These are phyloP conservation scores for Carposina sasakii DNA, from an alignment of 1,140 invertebrate species.

Conservation along the genomic window DNA sequence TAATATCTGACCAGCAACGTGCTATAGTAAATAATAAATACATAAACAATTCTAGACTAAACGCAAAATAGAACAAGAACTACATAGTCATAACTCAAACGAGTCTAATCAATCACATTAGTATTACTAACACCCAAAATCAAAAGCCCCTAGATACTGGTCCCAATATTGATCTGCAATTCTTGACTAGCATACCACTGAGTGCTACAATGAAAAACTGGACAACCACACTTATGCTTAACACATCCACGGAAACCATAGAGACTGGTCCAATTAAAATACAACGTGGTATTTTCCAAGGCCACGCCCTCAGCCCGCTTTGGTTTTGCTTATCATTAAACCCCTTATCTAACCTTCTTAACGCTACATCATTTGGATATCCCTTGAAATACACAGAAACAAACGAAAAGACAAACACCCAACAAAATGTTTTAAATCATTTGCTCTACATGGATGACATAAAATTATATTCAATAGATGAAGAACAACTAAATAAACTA, in stretches of 20 bases:
- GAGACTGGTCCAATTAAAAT: conserved; percentile 2
- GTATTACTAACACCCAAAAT: no score
- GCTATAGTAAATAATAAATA: no score
- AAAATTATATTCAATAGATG: conserved; percentile 6
- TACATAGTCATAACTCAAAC: no score
- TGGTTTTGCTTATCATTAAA: background rate
- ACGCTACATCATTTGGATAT: background rate
- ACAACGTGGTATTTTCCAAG: conserved; percentile 6
- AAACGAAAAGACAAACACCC: background rate
- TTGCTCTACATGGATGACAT: conserved; percentile 7
- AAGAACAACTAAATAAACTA: background rate
- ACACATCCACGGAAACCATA: background rate
- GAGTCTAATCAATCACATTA: no score
- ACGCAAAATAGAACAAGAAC: no score
- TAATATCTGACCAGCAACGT: no score
- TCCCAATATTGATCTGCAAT: no score
- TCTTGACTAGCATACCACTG: background rate
- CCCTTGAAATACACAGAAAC: background rate
- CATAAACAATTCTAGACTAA: no score
- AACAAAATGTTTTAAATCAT: no score
- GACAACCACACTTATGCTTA: conserved; percentile 2
- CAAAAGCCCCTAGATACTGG: no score
- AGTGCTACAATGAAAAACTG: background rate
- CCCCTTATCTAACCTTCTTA: background rate
- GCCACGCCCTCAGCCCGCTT: background rate